phyloP scores from a whole-genome alignment of 2,888 invertebrate genomes.

The Pyrrhosoma nymphula region DNA sequence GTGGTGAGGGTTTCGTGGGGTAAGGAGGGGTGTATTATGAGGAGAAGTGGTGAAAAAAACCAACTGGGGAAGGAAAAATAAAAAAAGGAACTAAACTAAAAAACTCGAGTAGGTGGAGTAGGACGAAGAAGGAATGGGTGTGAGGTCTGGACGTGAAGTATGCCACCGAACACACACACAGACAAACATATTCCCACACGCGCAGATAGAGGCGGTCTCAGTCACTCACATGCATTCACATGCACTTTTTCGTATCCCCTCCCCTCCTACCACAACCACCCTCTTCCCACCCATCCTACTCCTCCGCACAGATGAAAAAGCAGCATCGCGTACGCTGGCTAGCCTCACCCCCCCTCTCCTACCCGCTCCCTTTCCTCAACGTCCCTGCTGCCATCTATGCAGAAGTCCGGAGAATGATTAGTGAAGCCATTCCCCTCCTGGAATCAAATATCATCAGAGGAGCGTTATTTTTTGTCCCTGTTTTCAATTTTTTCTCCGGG shows the following conservation, averaged over 20 bases:
- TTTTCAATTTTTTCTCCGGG: slow-evolving; percentile 30
- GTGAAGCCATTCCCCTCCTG: slow-evolving; percentile 57
- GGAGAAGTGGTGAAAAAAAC: slow-evolving; percentile 17
- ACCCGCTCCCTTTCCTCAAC: background rate
- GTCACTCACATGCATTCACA: background rate
- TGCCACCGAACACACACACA: slow-evolving; percentile 33
- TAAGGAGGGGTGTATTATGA: background rate
- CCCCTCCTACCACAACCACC: background rate
- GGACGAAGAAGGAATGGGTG: slow-evolving; percentile 5
- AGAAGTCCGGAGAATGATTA: slow-evolving; percentile 66
- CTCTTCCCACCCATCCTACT: background rate
- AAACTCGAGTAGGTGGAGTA: background rate
- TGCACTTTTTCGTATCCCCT: background rate
- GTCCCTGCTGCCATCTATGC: slow-evolving; percentile 62
- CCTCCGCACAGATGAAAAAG: background rate
- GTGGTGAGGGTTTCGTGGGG: background rate
- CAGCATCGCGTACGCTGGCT: background rate
- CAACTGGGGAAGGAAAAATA: slow-evolving; percentile 48
- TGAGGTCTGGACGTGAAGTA: slow-evolving; percentile 24
- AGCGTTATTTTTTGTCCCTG: slow-evolving; percentile 16
- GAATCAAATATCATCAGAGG: slow-evolving; percentile 62
- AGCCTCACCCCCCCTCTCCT: background rate
- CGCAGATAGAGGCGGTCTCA: background rate
- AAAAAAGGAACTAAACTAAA: background rate
- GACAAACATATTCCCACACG: too few relatives aligned